Conservation (phyloP, 2,113 vertebrate species). For the Oenanthe melanoleuca region DNA sequence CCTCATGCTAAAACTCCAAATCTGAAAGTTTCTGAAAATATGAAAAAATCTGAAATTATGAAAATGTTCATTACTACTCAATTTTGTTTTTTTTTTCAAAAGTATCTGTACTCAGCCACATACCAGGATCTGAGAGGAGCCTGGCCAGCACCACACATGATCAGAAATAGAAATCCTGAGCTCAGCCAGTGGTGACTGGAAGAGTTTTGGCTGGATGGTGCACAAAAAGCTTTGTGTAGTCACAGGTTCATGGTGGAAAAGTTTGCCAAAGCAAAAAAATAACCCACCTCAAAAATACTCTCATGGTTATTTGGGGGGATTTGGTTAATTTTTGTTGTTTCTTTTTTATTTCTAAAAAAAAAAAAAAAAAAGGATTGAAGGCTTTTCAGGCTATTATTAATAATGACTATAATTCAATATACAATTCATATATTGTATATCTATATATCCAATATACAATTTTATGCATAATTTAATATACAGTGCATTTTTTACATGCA, state of each 20-base stretch:
- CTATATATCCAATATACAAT: not conserved
- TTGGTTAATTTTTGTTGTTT: not conserved
- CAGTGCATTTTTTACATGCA: not conserved
- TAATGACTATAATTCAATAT: not conserved
- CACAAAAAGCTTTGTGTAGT: not conserved
- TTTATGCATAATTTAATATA: not conserved
- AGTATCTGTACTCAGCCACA: not conserved
- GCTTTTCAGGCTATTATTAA: not conserved
- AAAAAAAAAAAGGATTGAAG: not conserved
- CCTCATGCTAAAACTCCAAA: not conserved
- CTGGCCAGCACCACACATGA: not conserved
- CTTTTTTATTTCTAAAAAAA: not conserved
- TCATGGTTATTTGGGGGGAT: not conserved
- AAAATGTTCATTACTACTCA: not conserved
- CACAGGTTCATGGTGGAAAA: not conserved
- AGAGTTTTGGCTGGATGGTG: not conserved
- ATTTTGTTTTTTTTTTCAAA: not conserved
- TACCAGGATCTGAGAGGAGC: not conserved
- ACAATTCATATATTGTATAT: too few species aligned
- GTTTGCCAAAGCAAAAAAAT: not conserved
- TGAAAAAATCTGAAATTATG: too few species aligned
- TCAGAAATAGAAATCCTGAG: constrained; percentile 8
- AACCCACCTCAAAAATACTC: not conserved
- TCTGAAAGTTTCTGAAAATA: not conserved
- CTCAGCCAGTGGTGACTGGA: not conserved